phyloP scores from a whole-genome alignment of 1,140 invertebrate genomes.

The Ostrea edulis region DNA sequence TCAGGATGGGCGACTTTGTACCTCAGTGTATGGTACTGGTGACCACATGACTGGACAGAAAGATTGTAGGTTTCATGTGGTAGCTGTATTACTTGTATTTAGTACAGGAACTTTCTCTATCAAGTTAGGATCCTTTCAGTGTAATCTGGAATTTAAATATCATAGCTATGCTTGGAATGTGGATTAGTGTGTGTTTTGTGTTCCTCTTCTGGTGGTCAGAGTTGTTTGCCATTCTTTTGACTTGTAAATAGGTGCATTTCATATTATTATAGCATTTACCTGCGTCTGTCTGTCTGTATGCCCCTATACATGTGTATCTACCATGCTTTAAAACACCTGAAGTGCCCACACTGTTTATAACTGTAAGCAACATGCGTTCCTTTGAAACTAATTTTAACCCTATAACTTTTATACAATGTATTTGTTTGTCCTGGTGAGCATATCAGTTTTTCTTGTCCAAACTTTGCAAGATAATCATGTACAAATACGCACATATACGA shows the following conservation, averaged over 20 bases:
- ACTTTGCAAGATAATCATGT: conserved; percentile 6
- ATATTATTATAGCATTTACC: no score
- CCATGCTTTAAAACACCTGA: not conserved
- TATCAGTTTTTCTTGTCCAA: not conserved
- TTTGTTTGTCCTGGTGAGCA: not conserved
- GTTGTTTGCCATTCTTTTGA: no score
- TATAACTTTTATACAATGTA: not conserved
- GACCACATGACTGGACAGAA: not conserved
- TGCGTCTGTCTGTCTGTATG: no score
- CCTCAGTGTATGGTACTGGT: not conserved
- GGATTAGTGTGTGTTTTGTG: not conserved
- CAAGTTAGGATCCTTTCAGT: not conserved
- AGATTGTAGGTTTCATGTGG: conserved; percentile 3
- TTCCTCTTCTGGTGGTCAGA: not conserved
- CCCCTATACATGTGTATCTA: not conserved
- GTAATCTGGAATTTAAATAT: not conserved
- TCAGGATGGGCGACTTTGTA: not conserved
- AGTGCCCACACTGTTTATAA: not conserved
- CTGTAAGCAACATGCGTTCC: not conserved
- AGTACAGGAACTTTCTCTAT: not conserved
- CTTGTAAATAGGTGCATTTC: no score
- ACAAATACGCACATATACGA: not conserved
- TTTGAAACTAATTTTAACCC: not conserved
- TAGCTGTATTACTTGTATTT: not conserved
- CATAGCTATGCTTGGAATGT: conserved; percentile 22